Conservation (phyloP, 2,113 vertebrate species). For the Sinocyclocheilus rhinocerous region DNA sequence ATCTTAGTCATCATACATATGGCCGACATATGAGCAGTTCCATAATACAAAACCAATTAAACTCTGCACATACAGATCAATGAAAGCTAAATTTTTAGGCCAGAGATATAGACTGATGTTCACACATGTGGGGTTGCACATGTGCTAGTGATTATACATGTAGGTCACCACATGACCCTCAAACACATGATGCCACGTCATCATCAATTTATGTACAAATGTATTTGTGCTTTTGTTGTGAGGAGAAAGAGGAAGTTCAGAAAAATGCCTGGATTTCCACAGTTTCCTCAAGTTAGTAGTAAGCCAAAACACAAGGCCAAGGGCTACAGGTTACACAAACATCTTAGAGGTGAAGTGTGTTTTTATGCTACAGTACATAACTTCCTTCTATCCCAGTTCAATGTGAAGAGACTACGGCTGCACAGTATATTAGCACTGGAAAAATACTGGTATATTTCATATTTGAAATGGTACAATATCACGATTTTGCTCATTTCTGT, state of each 20-base stretch:
- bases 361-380: not conserved
- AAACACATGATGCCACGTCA: not conserved
- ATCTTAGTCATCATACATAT: conserved; percentile 6
- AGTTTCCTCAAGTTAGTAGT: conserved; percentile 20
- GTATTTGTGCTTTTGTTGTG: conserved; percentile 6
- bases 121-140: not conserved
- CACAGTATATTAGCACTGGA: not conserved
- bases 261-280: conserved; percentile 27
- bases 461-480: not conserved
- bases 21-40: conserved; percentile 4
- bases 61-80: conserved; percentile 8
- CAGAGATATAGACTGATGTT: conserved; percentile 18
- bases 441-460: not conserved
- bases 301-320: not conserved
- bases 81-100: not conserved
- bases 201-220: not conserved
- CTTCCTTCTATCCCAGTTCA: not conserved
- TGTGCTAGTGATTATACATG: not conserved
- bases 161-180: conserved; percentile 10
- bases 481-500: too few relatives aligned
- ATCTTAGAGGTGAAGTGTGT: conserved; percentile 27
- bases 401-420: not conserved
- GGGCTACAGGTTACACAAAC: conserved; percentile 22
- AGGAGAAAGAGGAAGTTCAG: conserved; percentile 43
- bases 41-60: not conserved